These are phyloP conservation scores for Eonycteris spelaea DNA, from an alignment of 2,113 vertebrate genomes.

Conservation along the genomic window DNA sequence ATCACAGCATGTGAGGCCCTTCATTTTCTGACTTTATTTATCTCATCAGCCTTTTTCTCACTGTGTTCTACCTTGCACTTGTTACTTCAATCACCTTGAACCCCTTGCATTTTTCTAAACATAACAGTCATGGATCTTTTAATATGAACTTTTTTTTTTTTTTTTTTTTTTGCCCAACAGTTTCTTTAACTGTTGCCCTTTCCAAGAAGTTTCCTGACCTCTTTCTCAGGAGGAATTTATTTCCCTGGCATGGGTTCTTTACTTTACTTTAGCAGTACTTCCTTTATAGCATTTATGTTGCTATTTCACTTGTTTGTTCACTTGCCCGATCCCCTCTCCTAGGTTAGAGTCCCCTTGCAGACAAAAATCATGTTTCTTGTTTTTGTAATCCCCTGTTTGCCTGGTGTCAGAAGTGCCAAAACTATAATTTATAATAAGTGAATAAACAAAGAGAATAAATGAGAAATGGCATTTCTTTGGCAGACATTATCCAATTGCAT, in stretches of 20 bases:
- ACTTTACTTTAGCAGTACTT: background rate
- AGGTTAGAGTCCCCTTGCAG: background rate
- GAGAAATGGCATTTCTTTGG: background rate
- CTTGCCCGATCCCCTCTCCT: background rate
- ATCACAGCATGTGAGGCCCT: background rate
- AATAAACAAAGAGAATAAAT: background rate
- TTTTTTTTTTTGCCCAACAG: accelerated
- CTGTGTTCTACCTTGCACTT: background rate
- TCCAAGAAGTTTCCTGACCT: background rate
- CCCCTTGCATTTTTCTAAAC: background rate
- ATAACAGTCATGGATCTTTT: background rate
- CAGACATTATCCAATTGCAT: background rate
- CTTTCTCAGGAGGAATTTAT: background rate
- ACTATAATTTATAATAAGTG: background rate
- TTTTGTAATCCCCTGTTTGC: background rate
- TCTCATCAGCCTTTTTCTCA: background rate
- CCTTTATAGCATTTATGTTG: background rate
- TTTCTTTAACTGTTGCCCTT: background rate
- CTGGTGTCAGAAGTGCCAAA: background rate
- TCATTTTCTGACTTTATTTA: background rate
- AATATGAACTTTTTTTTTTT: no score
- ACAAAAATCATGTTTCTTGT: background rate
- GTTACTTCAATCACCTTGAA: background rate
- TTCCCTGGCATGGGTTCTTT: background rate
- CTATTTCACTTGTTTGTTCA: background rate